Conservation (phyloP, 1,140 invertebrate species). For the Eriosoma lanigerum region DNA sequence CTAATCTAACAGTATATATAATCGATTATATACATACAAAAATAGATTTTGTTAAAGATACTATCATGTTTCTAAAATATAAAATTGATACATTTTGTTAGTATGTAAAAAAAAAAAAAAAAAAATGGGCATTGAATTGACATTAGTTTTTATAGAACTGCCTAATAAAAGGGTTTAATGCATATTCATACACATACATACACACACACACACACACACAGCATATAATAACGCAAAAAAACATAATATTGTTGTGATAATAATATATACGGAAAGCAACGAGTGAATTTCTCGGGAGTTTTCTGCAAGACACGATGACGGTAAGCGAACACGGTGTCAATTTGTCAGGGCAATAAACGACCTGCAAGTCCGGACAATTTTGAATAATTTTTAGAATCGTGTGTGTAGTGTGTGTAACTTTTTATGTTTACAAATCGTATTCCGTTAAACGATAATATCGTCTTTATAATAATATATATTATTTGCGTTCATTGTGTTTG, state of each 20-base stretch:
- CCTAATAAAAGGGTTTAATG: no score
- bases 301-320: not conserved
- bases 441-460: not conserved
- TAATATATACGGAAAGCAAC: not conserved
- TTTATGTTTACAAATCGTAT: conserved; percentile 21
- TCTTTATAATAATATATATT: conserved; percentile 10
- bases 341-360: conserved; percentile 25
- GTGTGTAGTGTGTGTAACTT: no score
- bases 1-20: no score
- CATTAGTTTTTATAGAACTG: no score
- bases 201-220: not conserved
- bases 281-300: not conserved
- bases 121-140: no score
- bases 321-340: conserved; percentile 37
- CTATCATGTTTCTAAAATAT: no score
- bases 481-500: not conserved
- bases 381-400: conserved; percentile 27
- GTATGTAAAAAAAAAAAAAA: no score
- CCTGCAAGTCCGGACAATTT: conserved; percentile 27
- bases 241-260: not conserved
- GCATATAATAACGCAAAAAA: not conserved
- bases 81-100: no score
- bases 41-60: no score
- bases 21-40: no score
- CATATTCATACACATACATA: no score